A percentile compares a stretch with the other conserved stretches of the same genome.
phyloP scores from a whole-genome alignment of 2,888 invertebrate genomes.

The Lymantria monacha region DNA sequence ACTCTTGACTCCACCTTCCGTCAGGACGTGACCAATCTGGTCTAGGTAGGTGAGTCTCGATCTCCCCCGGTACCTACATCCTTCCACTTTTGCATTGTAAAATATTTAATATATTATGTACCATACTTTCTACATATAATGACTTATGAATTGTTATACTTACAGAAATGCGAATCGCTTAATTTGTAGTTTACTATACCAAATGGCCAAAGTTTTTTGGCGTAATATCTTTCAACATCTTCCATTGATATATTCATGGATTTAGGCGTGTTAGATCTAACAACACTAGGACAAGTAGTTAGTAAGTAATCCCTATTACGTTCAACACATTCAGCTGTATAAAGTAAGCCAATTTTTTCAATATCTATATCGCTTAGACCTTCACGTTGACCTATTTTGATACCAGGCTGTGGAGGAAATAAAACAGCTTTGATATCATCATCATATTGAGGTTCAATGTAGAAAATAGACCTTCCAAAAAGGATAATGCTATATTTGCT shows the following conservation, averaged over 20 bases:
- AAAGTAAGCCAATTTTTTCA: conserved; percentile 59
- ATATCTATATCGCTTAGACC: conserved; percentile 62
- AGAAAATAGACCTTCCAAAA: too few relatives aligned
- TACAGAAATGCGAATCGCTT: conserved; percentile 61
- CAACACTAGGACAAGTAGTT: conserved; percentile 65
- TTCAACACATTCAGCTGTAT: conserved; percentile 56
- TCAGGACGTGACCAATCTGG: too few relatives aligned
- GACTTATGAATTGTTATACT: conserved; percentile 33
- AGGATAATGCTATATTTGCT: too few relatives aligned
- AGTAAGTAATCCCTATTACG: conserved; percentile 62
- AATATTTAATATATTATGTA: too few relatives aligned
- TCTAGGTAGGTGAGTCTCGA: too few relatives aligned
- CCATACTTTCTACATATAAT: too few relatives aligned
- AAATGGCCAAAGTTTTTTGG: conserved; percentile 57
- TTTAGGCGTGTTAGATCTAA: conserved; percentile 23
- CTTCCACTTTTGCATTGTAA: too few relatives aligned
- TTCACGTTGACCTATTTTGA: conserved; percentile 66
- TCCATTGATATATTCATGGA: conserved; percentile 18
- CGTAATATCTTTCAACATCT: conserved; percentile 57
- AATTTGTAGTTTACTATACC: conserved; percentile 60
- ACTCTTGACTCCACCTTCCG: too few relatives aligned
- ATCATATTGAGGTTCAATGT: too few relatives aligned
- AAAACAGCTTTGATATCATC: neutral
- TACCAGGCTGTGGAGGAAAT: conserved; percentile 34
- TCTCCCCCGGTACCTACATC: too few relatives aligned